Percentiles rank a stretch among this genome's conserved stretches.
phyloP scores from a whole-genome alignment of 2,113 vertebrate genomes.

The Glareola pratincola region DNA sequence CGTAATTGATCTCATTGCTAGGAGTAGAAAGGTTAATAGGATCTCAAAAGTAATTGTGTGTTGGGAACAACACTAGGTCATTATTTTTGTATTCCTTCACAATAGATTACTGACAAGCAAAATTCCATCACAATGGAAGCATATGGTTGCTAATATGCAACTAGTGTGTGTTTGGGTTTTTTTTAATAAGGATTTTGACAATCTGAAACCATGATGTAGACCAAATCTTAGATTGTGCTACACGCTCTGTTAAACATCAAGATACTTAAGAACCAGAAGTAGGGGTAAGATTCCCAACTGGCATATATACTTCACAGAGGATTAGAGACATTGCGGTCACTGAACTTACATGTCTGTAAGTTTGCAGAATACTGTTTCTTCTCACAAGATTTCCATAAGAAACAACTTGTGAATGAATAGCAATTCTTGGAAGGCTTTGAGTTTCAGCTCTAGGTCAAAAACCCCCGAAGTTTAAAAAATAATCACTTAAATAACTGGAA shows the following conservation, averaged over 20 bases:
- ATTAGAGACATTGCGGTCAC: not conserved
- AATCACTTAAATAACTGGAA: not conserved
- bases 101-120: not conserved
- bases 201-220: not conserved
- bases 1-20: not conserved
- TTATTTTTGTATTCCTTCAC: not conserved
- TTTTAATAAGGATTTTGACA: not conserved
- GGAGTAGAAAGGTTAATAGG: not conserved
- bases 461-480: not conserved
- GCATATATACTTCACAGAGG: not conserved
- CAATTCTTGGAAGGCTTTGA: not conserved
- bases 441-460: not conserved
- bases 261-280: not conserved
- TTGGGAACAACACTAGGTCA: not conserved
- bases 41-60: not conserved
- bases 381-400: not conserved
- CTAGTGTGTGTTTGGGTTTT: not conserved
- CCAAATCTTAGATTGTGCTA: not conserved
- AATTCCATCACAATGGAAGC: not conserved
- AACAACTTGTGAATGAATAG: not conserved
- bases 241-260: not conserved
- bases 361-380: not conserved
- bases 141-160: fast-evolving
- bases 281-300: fast-evolving
- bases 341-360: not conserved